These are phyloP conservation scores for Sphaerodactylus townsendi DNA, from an alignment of 2,113 vertebrate species.

Conservation along the genomic window DNA sequence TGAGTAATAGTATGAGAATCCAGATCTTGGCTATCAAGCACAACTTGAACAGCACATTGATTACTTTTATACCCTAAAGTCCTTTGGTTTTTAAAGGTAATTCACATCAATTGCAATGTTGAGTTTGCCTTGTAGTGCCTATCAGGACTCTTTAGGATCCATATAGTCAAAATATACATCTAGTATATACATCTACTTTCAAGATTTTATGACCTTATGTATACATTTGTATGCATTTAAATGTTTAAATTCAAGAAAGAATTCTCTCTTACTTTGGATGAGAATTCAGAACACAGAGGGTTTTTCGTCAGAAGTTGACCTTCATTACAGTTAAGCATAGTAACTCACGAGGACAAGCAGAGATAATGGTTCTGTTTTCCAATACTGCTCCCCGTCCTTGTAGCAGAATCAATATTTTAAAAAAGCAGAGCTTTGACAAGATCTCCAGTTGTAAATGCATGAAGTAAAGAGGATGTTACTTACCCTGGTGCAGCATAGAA, in stretches of 20 bases:
- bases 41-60: conserved; percentile 35
- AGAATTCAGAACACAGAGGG: neutral
- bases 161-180: too few species aligned
- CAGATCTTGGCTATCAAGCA: conserved; percentile 46
- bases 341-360: conserved; percentile 42
- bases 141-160: neutral
- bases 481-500: neutral
- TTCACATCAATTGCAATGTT: neutral
- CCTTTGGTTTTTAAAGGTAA: conserved; percentile 35
- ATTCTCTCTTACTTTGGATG: neutral
- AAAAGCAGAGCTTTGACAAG: conserved; percentile 11
- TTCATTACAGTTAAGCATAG: conserved; percentile 56
- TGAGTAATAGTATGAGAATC: conserved; percentile 52
- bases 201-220: neutral
- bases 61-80: conserved; percentile 46
- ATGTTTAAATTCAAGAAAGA: neutral
- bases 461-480: conserved; percentile 2
- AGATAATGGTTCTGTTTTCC: conserved; percentile 61
- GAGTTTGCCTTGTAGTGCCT: conserved; percentile 30
- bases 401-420: conserved; percentile 54
- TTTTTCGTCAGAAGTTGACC: conserved; percentile 43
- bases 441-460: neutral
- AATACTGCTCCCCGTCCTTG: conserved; percentile 39
- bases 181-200: conserved; percentile 11
- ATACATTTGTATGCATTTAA: neutral